Evolutionary conservation across 1,140 invertebrate species (phyloP), one percentile per base, ranked within the genome.

Genomic region (Temnothorax curvispinosus): DNA sequence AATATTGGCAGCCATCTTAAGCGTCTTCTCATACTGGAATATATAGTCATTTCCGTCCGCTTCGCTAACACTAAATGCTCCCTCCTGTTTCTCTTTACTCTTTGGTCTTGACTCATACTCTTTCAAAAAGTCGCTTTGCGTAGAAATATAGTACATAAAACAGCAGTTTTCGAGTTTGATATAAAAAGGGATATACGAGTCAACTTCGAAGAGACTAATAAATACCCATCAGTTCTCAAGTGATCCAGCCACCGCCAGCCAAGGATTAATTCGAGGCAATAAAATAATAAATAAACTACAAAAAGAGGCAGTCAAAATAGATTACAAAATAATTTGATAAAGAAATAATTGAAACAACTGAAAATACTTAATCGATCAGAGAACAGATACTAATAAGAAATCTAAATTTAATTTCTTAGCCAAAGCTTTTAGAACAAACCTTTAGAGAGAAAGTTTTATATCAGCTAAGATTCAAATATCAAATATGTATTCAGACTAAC

Each of bases 341-440:
- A 38, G 7, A 27, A 27, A 27, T 27, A 27, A 27, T 27, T 65
- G 50, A 21, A 65, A 7, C 13, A 1, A 8, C 2, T 65, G 18
- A 65, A 67, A 65, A 67, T 80, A 81, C n/a, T 69, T 21, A 41
- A 54, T 69, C 13, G n/a, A 5, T 67, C n/a, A 78, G 32, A 21
- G 2, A 21, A 76, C 44, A 78, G 47, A 69, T 81, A 69, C 44
- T 67, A 62, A 80, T 65, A 52, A 13, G 18, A 81, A 67, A 35
- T 38, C 9, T 78, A 78, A 80, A 35, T 78, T 21, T 35, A 52
- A 50, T 15, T n/a, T 21, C 38, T 56, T 64, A 52, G 1, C 35
- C 27, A 27, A 80, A 80, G 47, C 44, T 80, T 80, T 80, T 56
- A 67, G n/a, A 80, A 69, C 62, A 69, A 80, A 69, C 15, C 50